Evolutionary conservation across 2,797 vertebrate genomes (phyloP).

Genomic region (Alca torda): DNA sequence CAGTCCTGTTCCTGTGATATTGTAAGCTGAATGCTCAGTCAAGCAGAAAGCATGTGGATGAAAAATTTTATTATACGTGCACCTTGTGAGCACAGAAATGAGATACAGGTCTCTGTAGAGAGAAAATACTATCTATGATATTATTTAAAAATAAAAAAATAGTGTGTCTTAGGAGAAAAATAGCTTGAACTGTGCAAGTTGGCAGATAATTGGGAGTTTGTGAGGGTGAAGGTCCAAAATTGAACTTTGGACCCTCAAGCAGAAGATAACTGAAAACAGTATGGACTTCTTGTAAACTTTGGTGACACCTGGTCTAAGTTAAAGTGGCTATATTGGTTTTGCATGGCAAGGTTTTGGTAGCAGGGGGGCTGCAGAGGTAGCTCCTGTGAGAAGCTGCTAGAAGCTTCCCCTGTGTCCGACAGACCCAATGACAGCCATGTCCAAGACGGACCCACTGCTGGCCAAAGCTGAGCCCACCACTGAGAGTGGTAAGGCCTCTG

Average conservation of each 20-base stretch:
- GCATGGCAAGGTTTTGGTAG: background rate
- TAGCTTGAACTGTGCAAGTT: background rate
- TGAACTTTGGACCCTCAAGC: background rate
- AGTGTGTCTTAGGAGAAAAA: background rate
- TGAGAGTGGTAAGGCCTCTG: accelerated
- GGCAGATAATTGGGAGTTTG: background rate
- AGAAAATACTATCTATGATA: background rate
- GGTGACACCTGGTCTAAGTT: background rate
- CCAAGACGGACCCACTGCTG: accelerated
- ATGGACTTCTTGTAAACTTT: background rate
- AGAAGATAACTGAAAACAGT: background rate
- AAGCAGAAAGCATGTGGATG: background rate
- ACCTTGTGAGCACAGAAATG: background rate
- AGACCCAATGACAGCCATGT: accelerated
- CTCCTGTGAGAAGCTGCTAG: background rate
- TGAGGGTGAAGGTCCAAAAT: background rate
- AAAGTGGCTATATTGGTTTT: background rate
- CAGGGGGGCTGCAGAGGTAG: accelerated
- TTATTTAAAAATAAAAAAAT: background rate
- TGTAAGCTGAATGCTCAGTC: background rate
- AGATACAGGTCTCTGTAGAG: background rate
- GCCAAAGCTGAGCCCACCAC: accelerated
- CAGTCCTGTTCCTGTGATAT: background rate
- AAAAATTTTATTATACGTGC: background rate
- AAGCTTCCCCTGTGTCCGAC: accelerated